Evolutionary conservation across 2,113 vertebrate species (phyloP).

Genomic region (Neodon shergylaensis): DNA sequence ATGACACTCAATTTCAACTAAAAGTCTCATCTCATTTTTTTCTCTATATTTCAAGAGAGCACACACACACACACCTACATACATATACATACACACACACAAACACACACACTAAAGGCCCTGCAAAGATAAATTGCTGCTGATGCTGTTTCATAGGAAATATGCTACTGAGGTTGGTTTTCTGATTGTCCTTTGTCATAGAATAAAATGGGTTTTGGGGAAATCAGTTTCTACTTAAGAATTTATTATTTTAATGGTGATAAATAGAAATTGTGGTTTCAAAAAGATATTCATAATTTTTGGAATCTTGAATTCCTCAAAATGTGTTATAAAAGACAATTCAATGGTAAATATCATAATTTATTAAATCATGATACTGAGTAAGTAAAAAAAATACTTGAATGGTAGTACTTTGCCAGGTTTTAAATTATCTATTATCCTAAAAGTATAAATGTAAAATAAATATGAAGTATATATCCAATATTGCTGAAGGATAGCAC

Average conservation of each 20-base stretch:
- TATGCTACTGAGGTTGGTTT: neutral
- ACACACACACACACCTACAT: no score
- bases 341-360: constrained; percentile 2
- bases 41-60: neutral
- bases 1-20: neutral
- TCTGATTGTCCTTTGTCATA: neutral
- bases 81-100: neutral
- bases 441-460: constrained; percentile 50
- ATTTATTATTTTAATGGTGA: neutral
- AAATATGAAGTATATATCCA: neutral
- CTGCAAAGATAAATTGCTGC: neutral
- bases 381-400: constrained; percentile 41
- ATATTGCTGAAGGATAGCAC: neutral
- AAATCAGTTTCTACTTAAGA: neutral
- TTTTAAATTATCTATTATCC: constrained; percentile 35
- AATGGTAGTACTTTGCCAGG: neutral
- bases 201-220: neutral
- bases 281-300: neutral
- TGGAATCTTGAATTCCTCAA: constrained; percentile 20
- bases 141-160: neutral
- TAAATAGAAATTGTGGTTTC: constrained; percentile 32
- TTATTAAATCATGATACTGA: constrained; percentile 28
- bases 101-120: neutral
- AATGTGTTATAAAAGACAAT: neutral
- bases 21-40: neutral